These are phyloP conservation scores for Thera obeliscata DNA, from an alignment of 2,888 invertebrate species.

Conservation along the genomic window DNA sequence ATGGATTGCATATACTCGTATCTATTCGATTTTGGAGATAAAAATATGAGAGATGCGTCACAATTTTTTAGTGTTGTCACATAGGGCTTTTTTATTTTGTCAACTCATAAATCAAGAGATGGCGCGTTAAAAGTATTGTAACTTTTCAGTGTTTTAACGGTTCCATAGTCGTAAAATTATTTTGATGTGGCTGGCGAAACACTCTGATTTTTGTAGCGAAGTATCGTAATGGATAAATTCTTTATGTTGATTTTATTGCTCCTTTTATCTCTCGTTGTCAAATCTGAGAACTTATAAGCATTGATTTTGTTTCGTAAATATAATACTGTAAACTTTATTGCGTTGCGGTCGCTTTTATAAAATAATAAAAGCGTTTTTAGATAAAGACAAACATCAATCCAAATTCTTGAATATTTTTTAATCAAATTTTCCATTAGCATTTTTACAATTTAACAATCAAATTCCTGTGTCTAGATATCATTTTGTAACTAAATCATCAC, in stretches of 20 bases:
- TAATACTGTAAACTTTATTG: neutral
- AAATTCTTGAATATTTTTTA: too few species aligned
- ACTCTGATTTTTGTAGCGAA: slow-evolving; percentile 43
- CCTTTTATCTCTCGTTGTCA: slow-evolving; percentile 42
- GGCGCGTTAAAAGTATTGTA: slow-evolving; percentile 55
- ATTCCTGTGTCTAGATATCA: too few species aligned
- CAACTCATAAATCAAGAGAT: slow-evolving; percentile 58
- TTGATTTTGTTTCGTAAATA: slow-evolving; percentile 33
- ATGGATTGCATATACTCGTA: too few species aligned
- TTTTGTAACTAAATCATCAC: neutral
- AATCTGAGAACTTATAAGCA: slow-evolving; percentile 39
- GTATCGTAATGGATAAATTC: slow-evolving; percentile 38
- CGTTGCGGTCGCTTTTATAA: too few species aligned
- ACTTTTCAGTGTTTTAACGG: slow-evolving; percentile 50
- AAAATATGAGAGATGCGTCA: too few species aligned
- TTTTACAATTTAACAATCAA: too few species aligned
- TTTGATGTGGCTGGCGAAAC: slow-evolving; percentile 54
- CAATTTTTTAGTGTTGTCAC: too few species aligned
- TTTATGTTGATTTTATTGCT: slow-evolving; percentile 42
- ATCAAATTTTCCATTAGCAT: too few species aligned
- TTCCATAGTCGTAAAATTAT: slow-evolving; percentile 48
- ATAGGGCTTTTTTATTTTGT: slow-evolving; percentile 43
- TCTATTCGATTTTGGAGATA: too few species aligned
- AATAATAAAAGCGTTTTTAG: too few species aligned
- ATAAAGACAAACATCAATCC: too few species aligned